Percentiles rank a stretch among this genome's conserved stretches.
phyloP scores from a whole-genome alignment of 2,888 invertebrate species.

The Diloba caeruleocephala region DNA sequence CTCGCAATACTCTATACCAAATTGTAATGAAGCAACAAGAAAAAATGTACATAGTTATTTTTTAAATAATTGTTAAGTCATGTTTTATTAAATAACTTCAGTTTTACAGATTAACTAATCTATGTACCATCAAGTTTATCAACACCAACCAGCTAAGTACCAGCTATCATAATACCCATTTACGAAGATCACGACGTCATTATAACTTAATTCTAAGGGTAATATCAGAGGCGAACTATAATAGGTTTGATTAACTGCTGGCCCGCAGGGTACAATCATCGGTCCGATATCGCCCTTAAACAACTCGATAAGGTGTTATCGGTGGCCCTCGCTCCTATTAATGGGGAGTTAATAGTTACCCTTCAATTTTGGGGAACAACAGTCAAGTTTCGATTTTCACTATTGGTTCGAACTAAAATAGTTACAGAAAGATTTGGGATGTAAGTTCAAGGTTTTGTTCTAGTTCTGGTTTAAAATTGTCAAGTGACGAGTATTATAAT shows the following conservation, averaged over 20 bases:
- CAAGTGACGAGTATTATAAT: too few relatives aligned
- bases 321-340: slow-evolving; percentile 77
- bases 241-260: slow-evolving; percentile 76
- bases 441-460: too few relatives aligned
- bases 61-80: too few relatives aligned
- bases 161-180: slow-evolving; percentile 45
- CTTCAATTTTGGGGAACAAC: slow-evolving; percentile 65
- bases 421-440: neutral
- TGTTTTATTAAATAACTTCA: too few relatives aligned
- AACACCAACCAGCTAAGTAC: slow-evolving; percentile 17
- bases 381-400: slow-evolving; percentile 46
- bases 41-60: too few relatives aligned
- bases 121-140: neutral
- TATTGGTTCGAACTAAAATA: slow-evolving; percentile 33
- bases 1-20: too few relatives aligned
- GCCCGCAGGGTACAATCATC: slow-evolving; percentile 79
- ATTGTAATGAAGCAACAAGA: too few relatives aligned
- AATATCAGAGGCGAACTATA: slow-evolving; percentile 56
- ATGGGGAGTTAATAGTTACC: slow-evolving; percentile 82
- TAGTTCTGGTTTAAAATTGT: too few relatives aligned
- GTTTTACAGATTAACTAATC: too few relatives aligned
- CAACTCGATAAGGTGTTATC: slow-evolving; percentile 85
- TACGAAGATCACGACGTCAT: slow-evolving; percentile 41
- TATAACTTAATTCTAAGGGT: slow-evolving; percentile 50
- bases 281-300: slow-evolving; percentile 80